Percentiles rank a stretch among this genome's conserved stretches.
Evolutionary conservation across 2,888 invertebrate genomes (phyloP).

Genomic region (Lochmaea capreae): DNA sequence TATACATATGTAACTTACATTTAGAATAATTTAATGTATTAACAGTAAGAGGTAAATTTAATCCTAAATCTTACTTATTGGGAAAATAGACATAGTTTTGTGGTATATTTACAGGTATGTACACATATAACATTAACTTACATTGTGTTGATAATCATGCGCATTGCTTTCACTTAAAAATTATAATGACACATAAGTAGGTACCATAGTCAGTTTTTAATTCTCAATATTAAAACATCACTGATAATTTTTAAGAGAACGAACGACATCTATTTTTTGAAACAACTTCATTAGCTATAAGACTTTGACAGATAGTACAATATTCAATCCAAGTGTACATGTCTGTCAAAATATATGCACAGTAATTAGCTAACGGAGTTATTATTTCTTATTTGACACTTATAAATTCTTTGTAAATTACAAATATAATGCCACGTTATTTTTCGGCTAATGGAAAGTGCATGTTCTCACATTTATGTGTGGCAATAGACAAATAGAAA

Average conservation of each 20-base stretch:
- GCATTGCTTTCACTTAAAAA: slow-evolving; percentile 3
- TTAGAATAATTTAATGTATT: slow-evolving; percentile 52
- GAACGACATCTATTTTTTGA: background rate
- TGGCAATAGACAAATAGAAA: slow-evolving; percentile 29
- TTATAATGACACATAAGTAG: slow-evolving; percentile 14
- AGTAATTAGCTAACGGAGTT: slow-evolving; percentile 1
- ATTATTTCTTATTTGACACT: slow-evolving; percentile 17
- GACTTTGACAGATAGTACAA: slow-evolving; percentile 13
- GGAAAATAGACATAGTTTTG: slow-evolving; percentile 55
- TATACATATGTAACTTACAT: slow-evolving; percentile 48
- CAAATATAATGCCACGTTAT: slow-evolving; percentile 23
- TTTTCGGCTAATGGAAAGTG: slow-evolving; percentile 25
- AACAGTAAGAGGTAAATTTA: slow-evolving; percentile 47
- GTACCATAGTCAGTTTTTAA: background rate
- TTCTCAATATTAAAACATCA: slow-evolving; percentile 27
- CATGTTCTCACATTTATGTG: slow-evolving; percentile 26
- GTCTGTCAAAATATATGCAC: slow-evolving; percentile 8
- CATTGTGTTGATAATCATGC: slow-evolving; percentile 5
- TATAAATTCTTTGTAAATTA: slow-evolving; percentile 25
- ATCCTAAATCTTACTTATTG: slow-evolving; percentile 47
- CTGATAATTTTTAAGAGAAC: background rate
- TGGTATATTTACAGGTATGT: slow-evolving; percentile 56
- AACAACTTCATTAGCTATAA: background rate
- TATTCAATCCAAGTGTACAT: background rate
- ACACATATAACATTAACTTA: slow-evolving; percentile 49